Conservation (phyloP, 2,113 vertebrate species). For the Bostrychus sinensis region DNA sequence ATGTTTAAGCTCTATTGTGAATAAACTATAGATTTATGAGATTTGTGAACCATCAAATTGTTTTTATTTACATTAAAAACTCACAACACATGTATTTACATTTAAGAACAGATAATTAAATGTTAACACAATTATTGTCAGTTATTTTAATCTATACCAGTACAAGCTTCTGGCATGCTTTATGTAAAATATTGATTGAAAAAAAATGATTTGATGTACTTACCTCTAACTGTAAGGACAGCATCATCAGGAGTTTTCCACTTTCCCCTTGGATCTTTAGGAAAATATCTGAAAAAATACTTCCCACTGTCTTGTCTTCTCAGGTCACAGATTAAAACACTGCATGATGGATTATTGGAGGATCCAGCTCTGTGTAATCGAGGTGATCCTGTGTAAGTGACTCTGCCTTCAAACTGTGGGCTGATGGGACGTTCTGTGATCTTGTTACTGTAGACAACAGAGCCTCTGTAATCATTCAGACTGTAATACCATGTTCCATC, state of each 20-base stretch:
- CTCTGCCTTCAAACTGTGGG: conserved; percentile 41
- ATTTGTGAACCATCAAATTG: too few species aligned
- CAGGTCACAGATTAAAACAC: conserved; percentile 58
- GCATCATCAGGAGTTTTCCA: background rate
- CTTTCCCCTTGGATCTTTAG: rapidly evolving
- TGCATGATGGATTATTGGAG: rapidly evolving
- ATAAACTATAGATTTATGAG: too few species aligned
- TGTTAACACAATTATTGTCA: too few species aligned
- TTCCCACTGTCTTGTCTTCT: conserved; percentile 56
- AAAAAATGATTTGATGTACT: conserved; percentile 23
- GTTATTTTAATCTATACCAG: too few species aligned
- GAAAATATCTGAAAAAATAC: conserved; percentile 53
- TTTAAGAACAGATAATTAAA: too few species aligned
- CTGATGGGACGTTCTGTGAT: background rate
- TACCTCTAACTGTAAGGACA: conserved; percentile 50
- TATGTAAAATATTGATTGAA: too few species aligned
- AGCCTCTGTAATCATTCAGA: rapidly evolving
- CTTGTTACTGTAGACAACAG: conserved; percentile 46
- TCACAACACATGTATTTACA: too few species aligned
- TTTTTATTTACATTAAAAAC: too few species aligned
- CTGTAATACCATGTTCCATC: rapidly evolving
- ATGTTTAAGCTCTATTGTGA: too few species aligned
- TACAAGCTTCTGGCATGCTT: too few species aligned
- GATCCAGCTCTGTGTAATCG: rapidly evolving
- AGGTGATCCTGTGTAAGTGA: background rate